Evolutionary conservation across 2,797 vertebrate species (phyloP).

Genomic region (Fratercula arctica): DNA sequence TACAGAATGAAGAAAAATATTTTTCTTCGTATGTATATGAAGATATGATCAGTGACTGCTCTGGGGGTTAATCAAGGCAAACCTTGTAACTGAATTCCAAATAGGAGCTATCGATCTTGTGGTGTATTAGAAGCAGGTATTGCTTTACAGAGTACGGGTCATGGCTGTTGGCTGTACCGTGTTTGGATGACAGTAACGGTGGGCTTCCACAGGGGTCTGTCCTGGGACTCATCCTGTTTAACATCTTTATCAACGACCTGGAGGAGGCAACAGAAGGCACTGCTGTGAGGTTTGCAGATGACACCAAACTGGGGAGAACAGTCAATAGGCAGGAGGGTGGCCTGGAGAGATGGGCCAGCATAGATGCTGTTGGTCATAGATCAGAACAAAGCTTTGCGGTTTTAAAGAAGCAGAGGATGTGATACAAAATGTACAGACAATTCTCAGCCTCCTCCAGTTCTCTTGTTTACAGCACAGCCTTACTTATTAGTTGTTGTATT

Average conservation of each 20-base stretch:
- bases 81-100: background rate
- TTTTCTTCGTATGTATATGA: background rate
- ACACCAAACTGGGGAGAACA: rapidly evolving
- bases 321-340: background rate
- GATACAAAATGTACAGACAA: background rate
- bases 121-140: background rate
- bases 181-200: background rate
- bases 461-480: background rate
- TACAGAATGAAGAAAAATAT: background rate
- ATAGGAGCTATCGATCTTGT: background rate
- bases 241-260: background rate
- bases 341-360: background rate
- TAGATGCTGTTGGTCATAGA: background rate
- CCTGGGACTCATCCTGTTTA: background rate
- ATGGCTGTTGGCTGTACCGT: background rate
- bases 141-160: background rate
- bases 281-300: background rate
- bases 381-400: background rate
- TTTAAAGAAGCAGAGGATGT: background rate
- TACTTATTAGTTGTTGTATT: background rate
- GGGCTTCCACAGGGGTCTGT: rapidly evolving
- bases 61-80: background rate
- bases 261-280: background rate
- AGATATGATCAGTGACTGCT: background rate
- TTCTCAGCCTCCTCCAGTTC: background rate